These are phyloP conservation scores for Cherax destructor DNA, from an alignment of 1,140 invertebrate genomes.

Conservation along the genomic window DNA sequence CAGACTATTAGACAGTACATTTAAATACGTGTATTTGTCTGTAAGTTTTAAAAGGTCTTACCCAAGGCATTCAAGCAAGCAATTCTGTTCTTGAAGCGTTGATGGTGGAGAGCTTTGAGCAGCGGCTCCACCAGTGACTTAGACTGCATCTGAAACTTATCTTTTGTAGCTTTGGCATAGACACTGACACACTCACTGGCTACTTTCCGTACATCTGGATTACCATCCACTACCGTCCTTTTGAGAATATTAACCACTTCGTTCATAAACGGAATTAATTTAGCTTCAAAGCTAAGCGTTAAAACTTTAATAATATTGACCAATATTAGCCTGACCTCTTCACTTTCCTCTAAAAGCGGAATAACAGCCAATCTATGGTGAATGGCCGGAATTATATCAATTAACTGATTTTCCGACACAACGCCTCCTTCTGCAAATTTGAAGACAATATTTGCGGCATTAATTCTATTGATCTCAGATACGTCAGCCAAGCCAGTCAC, in stretches of 20 bases:
- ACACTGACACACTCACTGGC: slow-evolving; percentile 38
- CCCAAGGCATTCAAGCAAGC: slow-evolving; percentile 45
- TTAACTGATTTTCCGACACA: slow-evolving; percentile 13
- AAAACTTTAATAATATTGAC: slow-evolving; percentile 27
- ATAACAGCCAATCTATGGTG: slow-evolving; percentile 46
- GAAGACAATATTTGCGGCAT: slow-evolving; percentile 30
- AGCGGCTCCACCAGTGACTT: slow-evolving; percentile 47
- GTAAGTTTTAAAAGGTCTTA: not conserved
- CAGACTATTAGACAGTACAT: too few species aligned
- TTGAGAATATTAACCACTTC: slow-evolving; percentile 50
- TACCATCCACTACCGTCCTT: slow-evolving; percentile 13
- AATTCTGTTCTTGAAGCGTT: slow-evolving; percentile 57
- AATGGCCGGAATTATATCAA: slow-evolving; percentile 39
- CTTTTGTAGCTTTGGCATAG: slow-evolving; percentile 17
- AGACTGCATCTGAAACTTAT: slow-evolving; percentile 56
- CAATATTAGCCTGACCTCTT: slow-evolving; percentile 32
- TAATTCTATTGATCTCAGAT: slow-evolving; percentile 44
- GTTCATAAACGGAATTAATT: slow-evolving; percentile 52
- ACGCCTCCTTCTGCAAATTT: not conserved
- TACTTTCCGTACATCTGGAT: slow-evolving; percentile 48
- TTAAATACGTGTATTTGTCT: too few species aligned
- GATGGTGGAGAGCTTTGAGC: slow-evolving; percentile 30
- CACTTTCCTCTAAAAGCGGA: slow-evolving; percentile 39
- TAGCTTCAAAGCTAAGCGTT: slow-evolving; percentile 17
- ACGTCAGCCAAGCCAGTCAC: slow-evolving; percentile 25